A percentile compares a stretch with the other conserved stretches of the same genome.
These are phyloP conservation scores for Ecdyonurus torrentis DNA, from an alignment of 2,888 invertebrate species.

Conservation along the genomic window DNA sequence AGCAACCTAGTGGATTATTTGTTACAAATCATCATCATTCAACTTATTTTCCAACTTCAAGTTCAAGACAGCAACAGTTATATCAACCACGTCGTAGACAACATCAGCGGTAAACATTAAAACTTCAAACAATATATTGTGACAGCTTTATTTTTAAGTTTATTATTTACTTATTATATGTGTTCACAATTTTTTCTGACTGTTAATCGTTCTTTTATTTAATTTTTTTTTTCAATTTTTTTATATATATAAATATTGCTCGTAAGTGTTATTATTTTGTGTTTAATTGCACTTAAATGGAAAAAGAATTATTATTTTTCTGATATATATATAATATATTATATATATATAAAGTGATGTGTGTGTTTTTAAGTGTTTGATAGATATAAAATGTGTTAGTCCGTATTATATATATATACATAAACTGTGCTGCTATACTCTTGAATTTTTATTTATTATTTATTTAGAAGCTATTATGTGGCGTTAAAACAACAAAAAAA, in stretches of 20 bases:
- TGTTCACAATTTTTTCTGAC: not conserved
- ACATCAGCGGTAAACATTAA: not conserved
- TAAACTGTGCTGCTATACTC: not conserved
- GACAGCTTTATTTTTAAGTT: not conserved
- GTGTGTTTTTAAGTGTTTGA: not conserved
- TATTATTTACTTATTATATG: not conserved
- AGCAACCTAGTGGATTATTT: not conserved
- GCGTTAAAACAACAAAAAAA: not conserved
- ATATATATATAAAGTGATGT: too few relatives aligned
- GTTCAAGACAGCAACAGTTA: not conserved
- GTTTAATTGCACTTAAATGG: not conserved
- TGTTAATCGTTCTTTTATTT: not conserved
- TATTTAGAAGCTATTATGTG: not conserved
- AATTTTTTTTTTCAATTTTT: too few relatives aligned
- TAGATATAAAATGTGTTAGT: not conserved
- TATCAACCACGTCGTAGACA: not conserved
- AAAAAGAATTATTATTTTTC: too few relatives aligned
- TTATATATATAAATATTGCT: not conserved
- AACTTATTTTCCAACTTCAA: not conserved
- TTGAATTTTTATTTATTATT: not conserved
- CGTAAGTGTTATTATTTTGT: not conserved
- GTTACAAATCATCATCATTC: not conserved
- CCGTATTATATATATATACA: not conserved
- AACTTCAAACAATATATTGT: not conserved
- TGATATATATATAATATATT: too few relatives aligned